phyloP scores from a whole-genome alignment of 2,888 invertebrate species.

The Trileptium ribeirensis region DNA sequence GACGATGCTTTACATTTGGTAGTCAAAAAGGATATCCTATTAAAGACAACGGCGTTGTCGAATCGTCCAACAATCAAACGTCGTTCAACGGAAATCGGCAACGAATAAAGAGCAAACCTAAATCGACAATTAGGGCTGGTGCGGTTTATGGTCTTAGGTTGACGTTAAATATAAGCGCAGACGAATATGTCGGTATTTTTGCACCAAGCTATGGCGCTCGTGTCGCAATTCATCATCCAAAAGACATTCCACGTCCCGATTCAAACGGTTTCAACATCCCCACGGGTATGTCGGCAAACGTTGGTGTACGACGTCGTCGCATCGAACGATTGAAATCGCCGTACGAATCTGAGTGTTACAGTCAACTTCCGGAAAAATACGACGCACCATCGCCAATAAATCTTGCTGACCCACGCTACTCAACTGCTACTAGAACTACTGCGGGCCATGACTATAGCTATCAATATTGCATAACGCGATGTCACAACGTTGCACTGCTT shows the following conservation, averaged over 20 bases:
- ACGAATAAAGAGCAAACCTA: too few relatives aligned
- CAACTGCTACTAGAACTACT: too few relatives aligned
- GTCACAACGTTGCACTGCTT: neutral
- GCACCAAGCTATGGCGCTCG: slow-evolving; percentile 39
- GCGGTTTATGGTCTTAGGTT: slow-evolving; percentile 36
- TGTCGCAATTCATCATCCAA: slow-evolving; percentile 38
- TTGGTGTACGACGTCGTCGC: neutral
- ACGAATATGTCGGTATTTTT: slow-evolving; percentile 41
- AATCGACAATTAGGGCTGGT: neutral
- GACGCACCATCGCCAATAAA: neutral
- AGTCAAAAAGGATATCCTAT: neutral
- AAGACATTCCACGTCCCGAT: slow-evolving; percentile 39
- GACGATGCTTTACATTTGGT: slow-evolving; percentile 37
- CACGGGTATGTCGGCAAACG: slow-evolving; percentile 30
- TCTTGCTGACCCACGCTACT: neutral
- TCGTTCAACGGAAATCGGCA: neutral
- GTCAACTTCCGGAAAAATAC: neutral
- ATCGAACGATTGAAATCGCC: slow-evolving; percentile 1
- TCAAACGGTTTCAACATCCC: slow-evolving; percentile 39
- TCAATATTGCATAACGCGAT: neutral
- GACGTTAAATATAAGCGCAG: slow-evolving; percentile 40
- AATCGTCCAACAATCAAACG: neutral
- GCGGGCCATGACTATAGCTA: neutral
- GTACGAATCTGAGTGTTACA: neutral
- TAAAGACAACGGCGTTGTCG: neutral